Evolutionary conservation across 37 sponge, comb jelly and placozoan species (phyloP).

Genomic region (Ianthella basta): DNA sequence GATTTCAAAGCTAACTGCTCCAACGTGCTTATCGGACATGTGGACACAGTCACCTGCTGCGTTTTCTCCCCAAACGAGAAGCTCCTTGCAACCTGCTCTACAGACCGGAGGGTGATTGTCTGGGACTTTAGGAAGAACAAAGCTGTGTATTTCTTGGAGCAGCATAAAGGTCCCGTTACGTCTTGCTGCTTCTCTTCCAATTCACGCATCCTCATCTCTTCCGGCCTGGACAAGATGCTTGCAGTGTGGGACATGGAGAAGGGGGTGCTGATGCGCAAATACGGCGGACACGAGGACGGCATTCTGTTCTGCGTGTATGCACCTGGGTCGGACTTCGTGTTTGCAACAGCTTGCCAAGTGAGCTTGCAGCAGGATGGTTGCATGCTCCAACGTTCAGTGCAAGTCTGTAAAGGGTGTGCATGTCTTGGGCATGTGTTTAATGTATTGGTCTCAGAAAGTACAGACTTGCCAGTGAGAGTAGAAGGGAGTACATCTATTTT

Average conservation of each 20-base stretch:
- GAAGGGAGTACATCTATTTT: too few species aligned
- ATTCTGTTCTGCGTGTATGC: slow-evolving; percentile 65
- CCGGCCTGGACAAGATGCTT: slow-evolving; percentile 57
- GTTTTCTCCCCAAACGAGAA: slow-evolving; percentile 73
- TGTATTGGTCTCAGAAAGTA: too few species aligned
- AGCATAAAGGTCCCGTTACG: slow-evolving; percentile 70
- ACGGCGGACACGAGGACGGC: slow-evolving; percentile 37
- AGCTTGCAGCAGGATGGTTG: neutral
- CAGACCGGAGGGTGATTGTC: slow-evolving; percentile 58
- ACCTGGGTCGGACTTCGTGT: slow-evolving; percentile 37
- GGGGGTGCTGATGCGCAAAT: slow-evolving; percentile 48
- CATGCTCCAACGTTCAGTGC: too few species aligned
- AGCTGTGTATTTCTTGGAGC: slow-evolving; percentile 30
- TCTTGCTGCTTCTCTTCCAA: slow-evolving; percentile 80
- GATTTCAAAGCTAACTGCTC: slow-evolving; percentile 47
- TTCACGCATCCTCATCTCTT: slow-evolving; percentile 56
- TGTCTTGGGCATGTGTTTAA: too few species aligned
- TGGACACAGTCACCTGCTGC: slow-evolving; percentile 60
- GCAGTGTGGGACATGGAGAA: slow-evolving; percentile 67
- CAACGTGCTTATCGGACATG: slow-evolving; percentile 62
- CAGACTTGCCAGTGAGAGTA: too few species aligned
- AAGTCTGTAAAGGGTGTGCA: too few species aligned
- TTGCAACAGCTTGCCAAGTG: slow-evolving; percentile 64
- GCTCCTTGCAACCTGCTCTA: slow-evolving; percentile 66
- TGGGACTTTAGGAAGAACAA: slow-evolving; percentile 69